Evolutionary conservation across 2,113 vertebrate species (phyloP), one percentile per base, ranked within the genome.

Genomic region (Seriola aureovittata): DNA sequence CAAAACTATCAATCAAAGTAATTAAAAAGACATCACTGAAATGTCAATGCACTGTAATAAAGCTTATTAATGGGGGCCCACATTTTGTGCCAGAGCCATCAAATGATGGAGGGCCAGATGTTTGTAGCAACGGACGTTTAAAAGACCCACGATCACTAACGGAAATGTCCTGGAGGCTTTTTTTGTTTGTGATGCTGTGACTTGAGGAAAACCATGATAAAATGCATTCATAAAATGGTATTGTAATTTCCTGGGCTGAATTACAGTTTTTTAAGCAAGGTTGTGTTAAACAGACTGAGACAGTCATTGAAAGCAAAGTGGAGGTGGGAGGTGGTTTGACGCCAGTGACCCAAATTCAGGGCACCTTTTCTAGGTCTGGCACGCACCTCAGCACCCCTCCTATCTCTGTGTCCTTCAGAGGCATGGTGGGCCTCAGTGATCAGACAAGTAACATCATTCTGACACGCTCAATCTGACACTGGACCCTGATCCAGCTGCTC

Each of bases 21-120:
- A 93, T 93, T 93, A 90, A 93, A 91, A 92, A 90, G 90, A 83
- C 89, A 92, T 93, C 80, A 85, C 78, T 74, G 66, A 93, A 93
- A 94, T 93, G 92, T 78, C 93, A 92, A 70, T 84, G 86, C 76
- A 85, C 78, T 80, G 72, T 85, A 85, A 90, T 90, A 82, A 90
- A 91, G 71, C 84, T 78, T 87, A 88, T 91, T 90, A 89, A 91
- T 77, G 85, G 82, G 29, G 1, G 23, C 58, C 62, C 69, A 59
- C 32, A 52, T 85, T 88, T 85, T 16, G 69, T 65, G 66, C 36
- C 2, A 23, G 25, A 71, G 85, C 80, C n/a, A 2, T 88, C 34
- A 78, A 85, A 75, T 72, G 80, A 89, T 77, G 63, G 54, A 54
- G 40, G 75, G 73, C 66, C 89, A 88, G 84, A 85, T 91, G 91